phyloP scores from a whole-genome alignment of 2,113 vertebrate species.

The Euleptes europaea region DNA sequence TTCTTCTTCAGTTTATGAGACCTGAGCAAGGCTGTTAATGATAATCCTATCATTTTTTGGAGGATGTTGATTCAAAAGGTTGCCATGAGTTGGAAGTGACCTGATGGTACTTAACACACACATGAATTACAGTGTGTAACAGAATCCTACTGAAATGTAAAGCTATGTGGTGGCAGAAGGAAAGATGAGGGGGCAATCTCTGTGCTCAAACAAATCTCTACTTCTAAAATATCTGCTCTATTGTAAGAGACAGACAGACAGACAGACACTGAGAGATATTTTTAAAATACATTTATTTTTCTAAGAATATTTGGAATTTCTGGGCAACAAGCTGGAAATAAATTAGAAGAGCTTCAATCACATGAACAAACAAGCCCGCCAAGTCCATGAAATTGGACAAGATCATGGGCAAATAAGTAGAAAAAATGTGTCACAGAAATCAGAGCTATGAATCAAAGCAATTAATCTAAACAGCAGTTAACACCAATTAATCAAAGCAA shows the following conservation, averaged over 20 bases:
- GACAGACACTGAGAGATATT: not conserved
- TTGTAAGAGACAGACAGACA: not conserved
- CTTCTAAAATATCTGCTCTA: not conserved
- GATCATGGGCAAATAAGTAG: not conserved
- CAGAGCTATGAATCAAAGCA: not conserved
- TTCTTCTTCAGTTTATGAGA: too few species aligned
- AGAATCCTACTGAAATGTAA: not conserved
- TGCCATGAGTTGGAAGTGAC: too few species aligned
- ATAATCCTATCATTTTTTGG: too few species aligned
- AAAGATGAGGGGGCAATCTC: not conserved
- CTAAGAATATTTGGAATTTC: not conserved
- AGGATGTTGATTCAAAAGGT: too few species aligned
- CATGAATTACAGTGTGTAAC: not conserved
- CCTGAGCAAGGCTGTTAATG: too few species aligned
- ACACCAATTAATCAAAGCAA: not conserved
- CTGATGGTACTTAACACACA: too few species aligned
- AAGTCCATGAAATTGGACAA: not conserved
- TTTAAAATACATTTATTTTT: too few species aligned
- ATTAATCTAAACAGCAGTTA: not conserved
- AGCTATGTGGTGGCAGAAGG: too few species aligned
- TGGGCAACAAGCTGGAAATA: not conserved
- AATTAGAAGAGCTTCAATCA: not conserved
- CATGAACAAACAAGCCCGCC: not conserved
- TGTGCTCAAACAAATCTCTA: not conserved
- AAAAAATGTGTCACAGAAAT: not conserved